Base-by-base conservation (phyloP, 2,113 vertebrate genomes). In the Lagopus muta region DNA sequence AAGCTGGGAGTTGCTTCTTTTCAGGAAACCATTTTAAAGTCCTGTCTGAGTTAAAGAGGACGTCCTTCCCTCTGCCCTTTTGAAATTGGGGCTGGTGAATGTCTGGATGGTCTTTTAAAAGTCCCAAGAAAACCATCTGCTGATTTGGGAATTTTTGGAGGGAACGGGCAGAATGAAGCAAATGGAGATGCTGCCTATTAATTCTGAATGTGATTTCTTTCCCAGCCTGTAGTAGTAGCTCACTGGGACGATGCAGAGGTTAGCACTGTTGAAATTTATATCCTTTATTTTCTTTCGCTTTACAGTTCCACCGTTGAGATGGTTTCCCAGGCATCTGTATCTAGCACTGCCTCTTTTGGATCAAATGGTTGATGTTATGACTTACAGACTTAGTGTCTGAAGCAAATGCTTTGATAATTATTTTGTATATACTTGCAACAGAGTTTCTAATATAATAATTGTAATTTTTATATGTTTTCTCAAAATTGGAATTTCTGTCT, bases 381-480 rank as follows among this genome's bases (percentile, higher is more conserved):
- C 13, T 88, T 85, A 24, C 3, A 62, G 40, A 32, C 80, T 7
- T 64, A 47, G 69, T 83, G 30, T 81, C 13, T 36, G 36, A 94
- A 72, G 58, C 55, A 93, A 77, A 54, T 88, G n/a, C n/a, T 89
- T 86, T 81, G 15, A 16, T 65, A 78, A 75, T 61, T 86, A 55
- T 72, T 88, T 94, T 92, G 65, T 78, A 21, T 86, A 54, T 71
- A 48, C 19, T 75, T 81, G 9, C 3, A 40, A 24, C 34, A 82
- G 91, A 89, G 61, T n/a, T 86, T 58, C 82, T 81, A 93, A 81
- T 88, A n/a, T 60, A 86, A 43, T 32, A 48, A 40, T 40, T 80
- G 30, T 69, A 61, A 72, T 57, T 94, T 89, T 77, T 72, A 2
- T 69, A 65, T 60, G 4, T 65, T 78, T 81, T 75, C 47, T 91